Percentiles rank a stretch among this genome's conserved stretches.
Conservation (phyloP, 2,797 vertebrate species). For the Stomatorhinus walkeri region DNA sequence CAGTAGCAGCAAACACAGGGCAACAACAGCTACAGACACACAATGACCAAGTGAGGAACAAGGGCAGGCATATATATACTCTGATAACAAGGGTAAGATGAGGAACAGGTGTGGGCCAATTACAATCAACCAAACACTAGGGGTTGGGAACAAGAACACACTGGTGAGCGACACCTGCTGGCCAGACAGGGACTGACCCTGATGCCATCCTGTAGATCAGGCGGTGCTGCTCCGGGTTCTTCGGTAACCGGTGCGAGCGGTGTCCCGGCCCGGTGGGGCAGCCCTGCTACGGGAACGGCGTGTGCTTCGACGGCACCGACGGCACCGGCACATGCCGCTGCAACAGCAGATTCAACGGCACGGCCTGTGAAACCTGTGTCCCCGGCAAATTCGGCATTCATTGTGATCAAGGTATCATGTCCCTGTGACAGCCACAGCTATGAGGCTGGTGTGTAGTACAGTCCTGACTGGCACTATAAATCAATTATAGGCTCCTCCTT, state of each 20-base stretch:
- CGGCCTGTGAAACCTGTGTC: slow-evolving; percentile 75
- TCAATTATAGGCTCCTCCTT: not conserved
- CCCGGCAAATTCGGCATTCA: slow-evolving; percentile 64
- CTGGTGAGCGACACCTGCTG: not conserved
- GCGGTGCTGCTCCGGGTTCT: slow-evolving; percentile 77
- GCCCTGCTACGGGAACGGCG: slow-evolving; percentile 72
- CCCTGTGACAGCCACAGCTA: not conserved
- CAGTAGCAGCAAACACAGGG: not conserved
- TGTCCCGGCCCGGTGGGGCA: slow-evolving; percentile 67
- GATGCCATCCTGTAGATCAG: slow-evolving; percentile 51
- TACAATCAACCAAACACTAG: not conserved
- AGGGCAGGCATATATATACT: not conserved
- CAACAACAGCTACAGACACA: not conserved
- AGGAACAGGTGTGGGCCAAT: not conserved
- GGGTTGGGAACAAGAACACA: not conserved
- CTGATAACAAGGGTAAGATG: not conserved
- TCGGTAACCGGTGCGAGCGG: slow-evolving; percentile 73
- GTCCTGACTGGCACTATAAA: not conserved
- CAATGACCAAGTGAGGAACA: not conserved
- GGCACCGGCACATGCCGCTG: slow-evolving; percentile 76
- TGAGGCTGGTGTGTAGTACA: not conserved
- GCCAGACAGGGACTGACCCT: not conserved
- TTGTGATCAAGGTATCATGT: slow-evolving; percentile 78
- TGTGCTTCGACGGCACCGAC: slow-evolving; percentile 69
- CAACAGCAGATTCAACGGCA: slow-evolving; percentile 62